Conservation (phyloP, 1,140 invertebrate species). For the Aphaenogaster rudis region DNA sequence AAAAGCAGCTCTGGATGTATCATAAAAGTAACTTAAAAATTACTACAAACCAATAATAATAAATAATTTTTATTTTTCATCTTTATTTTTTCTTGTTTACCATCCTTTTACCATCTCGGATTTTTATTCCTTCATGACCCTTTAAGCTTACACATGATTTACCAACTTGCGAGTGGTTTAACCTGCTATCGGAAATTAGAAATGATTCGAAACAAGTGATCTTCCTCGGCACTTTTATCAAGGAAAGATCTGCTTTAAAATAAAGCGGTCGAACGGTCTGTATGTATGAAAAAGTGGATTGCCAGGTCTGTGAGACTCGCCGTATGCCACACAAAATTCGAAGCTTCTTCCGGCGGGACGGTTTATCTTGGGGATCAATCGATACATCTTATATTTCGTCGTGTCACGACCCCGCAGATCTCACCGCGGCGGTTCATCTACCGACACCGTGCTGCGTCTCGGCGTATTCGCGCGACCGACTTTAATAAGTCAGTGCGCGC, state of each 20-base stretch:
- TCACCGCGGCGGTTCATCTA: neutral
- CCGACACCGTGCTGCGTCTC: neutral
- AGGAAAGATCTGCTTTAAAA: neutral
- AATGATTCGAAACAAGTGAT: neutral
- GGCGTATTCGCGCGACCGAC: slow-evolving; percentile 21
- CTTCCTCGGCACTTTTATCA: neutral
- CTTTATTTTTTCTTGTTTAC: neutral
- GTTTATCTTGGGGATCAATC: slow-evolving; percentile 7
- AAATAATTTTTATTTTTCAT: neutral
- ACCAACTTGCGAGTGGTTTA: neutral
- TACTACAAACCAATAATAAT: neutral
- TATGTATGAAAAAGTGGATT: neutral
- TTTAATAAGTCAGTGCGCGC: slow-evolving; percentile 26
- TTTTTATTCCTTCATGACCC: neutral
- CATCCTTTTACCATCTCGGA: neutral
- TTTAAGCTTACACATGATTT: neutral
- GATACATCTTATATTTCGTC: neutral
- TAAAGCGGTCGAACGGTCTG: neutral
- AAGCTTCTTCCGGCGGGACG: neutral
- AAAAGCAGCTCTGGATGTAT: neutral
- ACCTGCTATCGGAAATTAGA: neutral
- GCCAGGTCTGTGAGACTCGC: neutral
- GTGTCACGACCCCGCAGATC: neutral
- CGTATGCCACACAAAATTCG: no score
- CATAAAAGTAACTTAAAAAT: neutral